Percentiles rank a stretch among this genome's conserved stretches.
Conservation (phyloP, 2,797 vertebrate species). For the Erpetoichthys calabaricus region DNA sequence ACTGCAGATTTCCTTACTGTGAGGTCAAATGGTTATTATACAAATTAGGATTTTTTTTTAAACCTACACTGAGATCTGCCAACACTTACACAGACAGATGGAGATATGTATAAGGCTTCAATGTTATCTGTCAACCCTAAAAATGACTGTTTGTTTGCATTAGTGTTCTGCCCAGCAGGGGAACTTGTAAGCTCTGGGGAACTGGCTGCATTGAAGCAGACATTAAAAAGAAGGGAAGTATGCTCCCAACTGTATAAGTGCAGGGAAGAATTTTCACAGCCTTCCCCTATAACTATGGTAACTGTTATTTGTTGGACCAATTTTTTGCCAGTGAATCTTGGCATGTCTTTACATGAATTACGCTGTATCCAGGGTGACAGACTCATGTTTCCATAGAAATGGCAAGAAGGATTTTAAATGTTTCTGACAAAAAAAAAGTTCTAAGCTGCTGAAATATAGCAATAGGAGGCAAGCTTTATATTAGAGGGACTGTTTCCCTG, state of each 20-base stretch:
- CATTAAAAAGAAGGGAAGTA: constrained; percentile 17
- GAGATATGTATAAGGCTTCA: constrained; percentile 13
- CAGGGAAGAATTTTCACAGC: constrained; percentile 22
- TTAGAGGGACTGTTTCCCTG: constrained; percentile 7
- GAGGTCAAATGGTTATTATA: too few relatives aligned
- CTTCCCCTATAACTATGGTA: constrained; percentile 25
- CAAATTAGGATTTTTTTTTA: too few relatives aligned
- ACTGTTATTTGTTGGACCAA: constrained; percentile 24
- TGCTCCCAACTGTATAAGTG: constrained; percentile 10
- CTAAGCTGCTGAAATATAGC: constrained; percentile 5
- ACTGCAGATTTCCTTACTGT: too few relatives aligned
- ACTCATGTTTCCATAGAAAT: constrained; percentile 29
- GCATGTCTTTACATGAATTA: constrained; percentile 28
- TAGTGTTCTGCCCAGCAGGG: constrained; percentile 21
- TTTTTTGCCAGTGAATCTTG: constrained; percentile 28
- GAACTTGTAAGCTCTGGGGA: constrained; percentile 27
- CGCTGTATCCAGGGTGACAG: constrained; percentile 25
- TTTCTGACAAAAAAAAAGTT: constrained; percentile 20
- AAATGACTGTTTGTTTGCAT: constrained; percentile 18
- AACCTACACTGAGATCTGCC: neutral
- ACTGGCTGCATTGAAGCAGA: constrained; percentile 19
- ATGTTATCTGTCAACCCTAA: constrained; percentile 20
- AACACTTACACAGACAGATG: constrained; percentile 13
- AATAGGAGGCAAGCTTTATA: constrained; percentile 3
- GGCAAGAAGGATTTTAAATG: constrained; percentile 20